phyloP scores from a whole-genome alignment of 2,113 vertebrate species.

The Vulpes ferrilata region DNA sequence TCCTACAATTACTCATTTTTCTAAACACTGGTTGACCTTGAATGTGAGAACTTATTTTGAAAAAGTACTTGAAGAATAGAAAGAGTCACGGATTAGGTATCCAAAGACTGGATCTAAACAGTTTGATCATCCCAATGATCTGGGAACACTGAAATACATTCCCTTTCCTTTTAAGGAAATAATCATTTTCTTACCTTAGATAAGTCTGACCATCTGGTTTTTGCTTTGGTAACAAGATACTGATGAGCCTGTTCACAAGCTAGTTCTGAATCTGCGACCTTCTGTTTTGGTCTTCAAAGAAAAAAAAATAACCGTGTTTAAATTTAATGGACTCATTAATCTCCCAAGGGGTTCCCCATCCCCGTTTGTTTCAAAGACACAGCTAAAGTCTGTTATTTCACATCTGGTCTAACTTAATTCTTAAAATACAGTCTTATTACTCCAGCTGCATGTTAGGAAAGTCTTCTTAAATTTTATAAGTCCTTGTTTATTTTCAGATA shows the following conservation, averaged over 20 bases:
- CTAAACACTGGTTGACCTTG: background rate
- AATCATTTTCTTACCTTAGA: conserved; percentile 87
- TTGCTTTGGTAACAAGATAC: conserved; percentile 89
- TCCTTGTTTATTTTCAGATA: conserved; percentile 82
- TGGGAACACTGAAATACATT: accelerated
- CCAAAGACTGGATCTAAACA: background rate
- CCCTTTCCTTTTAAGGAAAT: conserved; percentile 70
- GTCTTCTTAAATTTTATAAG: conserved; percentile 76
- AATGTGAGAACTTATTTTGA: background rate
- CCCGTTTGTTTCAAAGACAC: conserved; percentile 65
- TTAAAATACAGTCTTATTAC: conserved; percentile 81
- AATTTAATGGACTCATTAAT: conserved; percentile 70
- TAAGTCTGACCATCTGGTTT: conserved; percentile 90
- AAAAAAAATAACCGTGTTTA: conserved; percentile 67
- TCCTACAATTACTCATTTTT: background rate
- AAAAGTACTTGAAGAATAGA: background rate
- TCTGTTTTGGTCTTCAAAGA: conserved; percentile 85
- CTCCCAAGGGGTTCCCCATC: conserved; percentile 66
- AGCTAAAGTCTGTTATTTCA: conserved; percentile 69
- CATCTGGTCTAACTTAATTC: conserved; percentile 81
- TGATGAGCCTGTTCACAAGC: conserved; percentile 91
- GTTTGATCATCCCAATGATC: background rate
- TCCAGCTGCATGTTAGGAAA: conserved; percentile 73
- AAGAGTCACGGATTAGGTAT: background rate
- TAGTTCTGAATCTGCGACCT: conserved; percentile 85